These are phyloP conservation scores for Manacus vitellinus DNA, from an alignment of 2,113 vertebrate genomes.

Conservation along the genomic window DNA sequence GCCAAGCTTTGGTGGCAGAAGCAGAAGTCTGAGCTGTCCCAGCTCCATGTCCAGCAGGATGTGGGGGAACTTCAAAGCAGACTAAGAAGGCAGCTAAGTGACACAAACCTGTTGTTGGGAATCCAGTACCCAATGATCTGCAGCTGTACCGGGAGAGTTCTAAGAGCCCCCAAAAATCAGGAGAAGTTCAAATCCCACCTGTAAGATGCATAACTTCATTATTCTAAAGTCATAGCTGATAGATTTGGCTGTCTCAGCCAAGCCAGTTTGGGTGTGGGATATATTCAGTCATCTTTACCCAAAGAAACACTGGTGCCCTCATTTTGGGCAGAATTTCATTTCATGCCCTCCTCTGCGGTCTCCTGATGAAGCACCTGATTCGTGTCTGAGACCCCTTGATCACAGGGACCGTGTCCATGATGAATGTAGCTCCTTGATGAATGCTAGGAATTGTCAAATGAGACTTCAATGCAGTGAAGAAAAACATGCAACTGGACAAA, in stretches of 20 bases:
- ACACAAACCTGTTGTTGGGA: not conserved
- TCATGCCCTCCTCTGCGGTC: not conserved
- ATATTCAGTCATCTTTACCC: not conserved
- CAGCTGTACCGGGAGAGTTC: not conserved
- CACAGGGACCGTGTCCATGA: fast-evolving
- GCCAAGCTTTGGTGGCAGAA: not conserved
- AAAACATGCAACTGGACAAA: not conserved
- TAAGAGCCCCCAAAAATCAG: not conserved
- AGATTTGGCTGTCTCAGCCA: not conserved
- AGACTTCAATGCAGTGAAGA: not conserved
- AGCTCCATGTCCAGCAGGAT: not conserved
- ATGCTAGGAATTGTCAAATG: not conserved
- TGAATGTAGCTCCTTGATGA: not conserved
- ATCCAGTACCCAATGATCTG: not conserved
- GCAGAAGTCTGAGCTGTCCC: not conserved
- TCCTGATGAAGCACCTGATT: not conserved
- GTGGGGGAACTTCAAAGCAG: not conserved
- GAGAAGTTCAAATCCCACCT: not conserved
- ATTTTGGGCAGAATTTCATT: fast-evolving
- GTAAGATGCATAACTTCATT: not conserved
- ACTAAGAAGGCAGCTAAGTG: not conserved
- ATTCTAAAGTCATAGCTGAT: not conserved
- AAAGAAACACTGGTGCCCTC: fast-evolving
- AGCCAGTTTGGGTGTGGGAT: not conserved
- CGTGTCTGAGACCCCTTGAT: fast-evolving